A percentile compares a stretch with the other conserved stretches of the same genome.
Evolutionary conservation across 2,888 invertebrate species (phyloP).

Genomic region (Drosophila setosimentum): DNA sequence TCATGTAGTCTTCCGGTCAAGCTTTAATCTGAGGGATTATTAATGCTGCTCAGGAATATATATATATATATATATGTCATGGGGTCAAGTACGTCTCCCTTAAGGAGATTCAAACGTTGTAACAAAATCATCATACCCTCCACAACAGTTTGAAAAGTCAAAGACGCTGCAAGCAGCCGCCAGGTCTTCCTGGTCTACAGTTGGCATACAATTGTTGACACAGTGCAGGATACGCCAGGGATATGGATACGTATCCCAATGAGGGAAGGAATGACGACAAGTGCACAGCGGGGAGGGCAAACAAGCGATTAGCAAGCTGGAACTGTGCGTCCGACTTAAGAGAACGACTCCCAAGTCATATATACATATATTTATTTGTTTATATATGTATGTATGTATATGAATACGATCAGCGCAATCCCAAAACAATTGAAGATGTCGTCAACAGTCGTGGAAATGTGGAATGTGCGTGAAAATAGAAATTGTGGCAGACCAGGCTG

Average conservation of each 20-base stretch:
- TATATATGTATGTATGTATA: not conserved
- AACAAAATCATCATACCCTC: not conserved
- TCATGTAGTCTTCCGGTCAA: not conserved
- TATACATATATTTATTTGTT: not conserved
- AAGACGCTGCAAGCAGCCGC: constrained; percentile 33
- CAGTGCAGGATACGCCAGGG: constrained; percentile 34
- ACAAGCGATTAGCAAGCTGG: constrained; percentile 42
- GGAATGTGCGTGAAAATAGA: constrained; percentile 28
- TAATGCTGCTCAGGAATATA: not conserved
- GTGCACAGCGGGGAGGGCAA: constrained; percentile 3
- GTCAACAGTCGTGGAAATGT: constrained; percentile 40
- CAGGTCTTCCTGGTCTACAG: not conserved
- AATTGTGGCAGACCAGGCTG: not conserved
- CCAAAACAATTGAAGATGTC: constrained; percentile 34
- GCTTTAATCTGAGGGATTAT: not conserved
- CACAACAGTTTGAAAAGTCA: not conserved
- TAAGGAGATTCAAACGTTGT: not conserved
- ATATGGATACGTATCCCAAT: constrained; percentile 1
- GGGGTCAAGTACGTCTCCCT: not conserved
- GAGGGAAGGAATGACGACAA: constrained; percentile 14
- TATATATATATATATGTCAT: not conserved
- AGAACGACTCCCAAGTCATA: constrained; percentile 10
- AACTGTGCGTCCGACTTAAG: constrained; percentile 4
- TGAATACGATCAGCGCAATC: constrained; percentile 19
- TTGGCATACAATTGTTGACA: constrained; percentile 37